Percentiles rank a stretch among this genome's conserved stretches.
Evolutionary conservation across 2,888 invertebrate genomes (phyloP).

Genomic region (Ceriagrion tenellum): DNA sequence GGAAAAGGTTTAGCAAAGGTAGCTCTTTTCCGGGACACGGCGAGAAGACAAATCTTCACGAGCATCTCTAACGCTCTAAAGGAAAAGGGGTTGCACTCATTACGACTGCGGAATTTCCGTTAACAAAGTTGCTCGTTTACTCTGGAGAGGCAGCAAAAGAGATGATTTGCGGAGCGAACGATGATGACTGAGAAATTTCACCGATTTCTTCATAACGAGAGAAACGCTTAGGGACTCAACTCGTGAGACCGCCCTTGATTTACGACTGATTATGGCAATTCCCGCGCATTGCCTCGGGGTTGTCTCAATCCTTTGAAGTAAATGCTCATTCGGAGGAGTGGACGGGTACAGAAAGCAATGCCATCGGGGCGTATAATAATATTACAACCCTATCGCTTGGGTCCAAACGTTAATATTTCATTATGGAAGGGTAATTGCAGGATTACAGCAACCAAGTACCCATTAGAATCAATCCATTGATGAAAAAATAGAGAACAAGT

Average conservation of each 20-base stretch:
- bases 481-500: too few relatives aligned
- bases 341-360: too few relatives aligned
- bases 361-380: too few relatives aligned
- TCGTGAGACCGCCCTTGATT: background rate
- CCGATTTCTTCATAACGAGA: background rate
- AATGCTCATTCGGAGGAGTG: background rate
- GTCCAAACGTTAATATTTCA: too few relatives aligned
- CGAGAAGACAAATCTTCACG: slow-evolving; percentile 7
- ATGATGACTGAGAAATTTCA: background rate
- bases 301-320: background rate
- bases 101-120: background rate
- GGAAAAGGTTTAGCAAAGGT: background rate
- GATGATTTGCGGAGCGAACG: background rate
- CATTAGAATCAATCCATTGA: too few relatives aligned
- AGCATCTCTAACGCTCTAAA: background rate
- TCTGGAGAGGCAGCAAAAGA: background rate
- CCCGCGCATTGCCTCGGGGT: background rate
- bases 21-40: background rate
- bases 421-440: too few relatives aligned
- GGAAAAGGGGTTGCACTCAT: slow-evolving; percentile 14
- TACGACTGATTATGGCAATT: background rate
- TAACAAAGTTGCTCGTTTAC: slow-evolving; percentile 5
- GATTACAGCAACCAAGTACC: too few relatives aligned
- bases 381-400: too few relatives aligned
- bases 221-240: background rate